phyloP scores from a whole-genome alignment of 2,888 invertebrate genomes.

The Cerceris ruficornis region DNA sequence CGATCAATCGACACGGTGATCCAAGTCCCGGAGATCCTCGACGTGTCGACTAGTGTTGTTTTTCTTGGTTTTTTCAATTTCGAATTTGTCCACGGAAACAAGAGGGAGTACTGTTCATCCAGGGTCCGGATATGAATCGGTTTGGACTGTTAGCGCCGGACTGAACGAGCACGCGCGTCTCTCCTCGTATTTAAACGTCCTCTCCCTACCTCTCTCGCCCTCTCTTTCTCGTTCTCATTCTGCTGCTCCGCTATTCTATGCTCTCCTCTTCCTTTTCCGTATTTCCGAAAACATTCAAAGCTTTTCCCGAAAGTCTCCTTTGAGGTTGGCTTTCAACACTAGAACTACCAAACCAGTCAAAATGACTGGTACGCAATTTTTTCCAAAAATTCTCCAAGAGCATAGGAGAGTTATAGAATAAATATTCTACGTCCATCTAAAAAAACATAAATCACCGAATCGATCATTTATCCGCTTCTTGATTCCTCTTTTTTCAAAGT shows the following conservation, averaged over 20 bases:
- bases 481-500: no score
- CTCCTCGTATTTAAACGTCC: slow-evolving; percentile 79
- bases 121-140: slow-evolving; percentile 72
- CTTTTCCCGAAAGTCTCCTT: slow-evolving; percentile 18
- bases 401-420: no score
- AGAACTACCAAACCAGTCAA: no score
- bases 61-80: slow-evolving; percentile 7
- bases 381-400: no score
- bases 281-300: slow-evolving; percentile 20
- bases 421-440: no score
- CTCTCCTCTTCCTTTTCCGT: slow-evolving; percentile 52
- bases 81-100: slow-evolving; percentile 36
- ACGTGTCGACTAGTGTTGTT: not conserved
- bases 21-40: slow-evolving; percentile 5
- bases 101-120: slow-evolving; percentile 37
- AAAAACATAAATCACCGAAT: no score
- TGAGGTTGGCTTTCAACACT: not conserved
- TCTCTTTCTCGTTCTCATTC: slow-evolving; percentile 56
- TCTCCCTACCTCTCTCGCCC: slow-evolving; percentile 74
- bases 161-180: slow-evolving; percentile 80
- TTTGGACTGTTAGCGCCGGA: slow-evolving; percentile 78
- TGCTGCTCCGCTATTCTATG: slow-evolving; percentile 35
- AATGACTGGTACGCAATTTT: no score
- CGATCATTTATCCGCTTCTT: no score
- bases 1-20: slow-evolving; percentile 12